Percentiles rank a stretch among this genome's conserved stretches.
Evolutionary conservation across 2,888 invertebrate genomes (phyloP).

Genomic region (Sclerodermus sp.): DNA sequence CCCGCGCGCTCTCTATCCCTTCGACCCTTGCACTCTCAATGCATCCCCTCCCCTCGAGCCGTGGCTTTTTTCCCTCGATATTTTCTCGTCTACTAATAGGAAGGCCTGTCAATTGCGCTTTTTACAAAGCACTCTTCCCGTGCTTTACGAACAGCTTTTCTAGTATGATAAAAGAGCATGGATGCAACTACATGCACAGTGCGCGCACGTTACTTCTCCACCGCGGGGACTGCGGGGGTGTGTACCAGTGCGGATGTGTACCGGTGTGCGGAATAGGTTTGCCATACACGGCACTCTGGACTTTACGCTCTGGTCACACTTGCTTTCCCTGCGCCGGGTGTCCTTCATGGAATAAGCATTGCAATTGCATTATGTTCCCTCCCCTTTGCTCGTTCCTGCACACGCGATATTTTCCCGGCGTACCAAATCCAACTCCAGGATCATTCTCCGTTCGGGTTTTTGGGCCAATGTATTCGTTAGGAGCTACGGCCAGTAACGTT

Average conservation of each 20-base stretch:
- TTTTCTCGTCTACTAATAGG: constrained; percentile 39
- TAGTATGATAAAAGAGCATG: neutral
- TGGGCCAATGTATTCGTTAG: too few relatives aligned
- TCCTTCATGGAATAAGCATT: constrained; percentile 38
- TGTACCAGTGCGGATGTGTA: too few relatives aligned
- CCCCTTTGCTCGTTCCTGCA: neutral
- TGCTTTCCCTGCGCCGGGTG: constrained; percentile 15
- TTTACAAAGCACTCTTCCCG: constrained; percentile 38
- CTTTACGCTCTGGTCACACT: constrained; percentile 18
- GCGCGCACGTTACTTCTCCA: too few relatives aligned
- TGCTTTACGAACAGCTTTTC: constrained; percentile 27
- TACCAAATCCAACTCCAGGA: neutral
- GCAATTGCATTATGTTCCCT: constrained; percentile 37
- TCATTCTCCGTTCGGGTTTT: neutral
- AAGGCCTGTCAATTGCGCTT: constrained; percentile 44
- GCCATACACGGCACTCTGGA: constrained; percentile 9
- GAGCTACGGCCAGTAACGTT: too few relatives aligned
- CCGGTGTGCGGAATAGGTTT: too few relatives aligned
- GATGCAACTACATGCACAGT: too few relatives aligned
- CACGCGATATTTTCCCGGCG: too few relatives aligned
- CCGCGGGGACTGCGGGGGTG: too few relatives aligned
- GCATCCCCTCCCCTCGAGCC: too few relatives aligned
- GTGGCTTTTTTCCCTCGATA: constrained; percentile 16
- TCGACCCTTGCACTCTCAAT: neutral
- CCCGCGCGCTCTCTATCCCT: neutral